phyloP scores from a whole-genome alignment of 1,140 invertebrate species.

The Arion vulgaris region DNA sequence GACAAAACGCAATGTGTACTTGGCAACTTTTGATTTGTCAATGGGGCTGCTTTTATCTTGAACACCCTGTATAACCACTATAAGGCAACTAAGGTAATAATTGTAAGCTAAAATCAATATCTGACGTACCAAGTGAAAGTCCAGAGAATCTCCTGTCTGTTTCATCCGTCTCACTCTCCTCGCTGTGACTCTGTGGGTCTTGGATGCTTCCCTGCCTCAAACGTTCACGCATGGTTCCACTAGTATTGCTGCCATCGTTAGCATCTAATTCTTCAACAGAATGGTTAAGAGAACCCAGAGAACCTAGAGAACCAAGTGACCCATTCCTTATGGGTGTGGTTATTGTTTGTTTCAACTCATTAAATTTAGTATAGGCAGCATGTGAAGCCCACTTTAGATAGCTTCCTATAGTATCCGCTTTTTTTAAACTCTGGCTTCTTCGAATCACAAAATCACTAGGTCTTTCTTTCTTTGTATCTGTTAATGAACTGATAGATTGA shows the following conservation, averaged over 20 bases:
- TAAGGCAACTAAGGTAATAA: no score
- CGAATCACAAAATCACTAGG: conserved; percentile 36
- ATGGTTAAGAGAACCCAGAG: conserved; percentile 46
- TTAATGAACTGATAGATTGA: conserved; percentile 35
- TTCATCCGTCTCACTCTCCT: conserved; percentile 39
- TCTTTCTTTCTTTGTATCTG: conserved; percentile 22
- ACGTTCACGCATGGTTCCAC: conserved; percentile 32
- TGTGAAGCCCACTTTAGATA: conserved; percentile 80
- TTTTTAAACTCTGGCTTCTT: conserved; percentile 45
- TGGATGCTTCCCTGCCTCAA: conserved; percentile 33
- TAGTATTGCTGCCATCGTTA: conserved; percentile 36
- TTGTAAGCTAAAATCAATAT: neutral
- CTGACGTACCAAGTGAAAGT: conserved; percentile 36
- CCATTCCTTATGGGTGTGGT: conserved; percentile 62
- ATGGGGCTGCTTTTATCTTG: no score
- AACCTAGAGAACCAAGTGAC: conserved; percentile 48
- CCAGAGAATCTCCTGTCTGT: conserved; percentile 39
- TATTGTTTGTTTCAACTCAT: conserved; percentile 93
- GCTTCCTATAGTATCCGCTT: conserved; percentile 63
- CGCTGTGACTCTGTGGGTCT: conserved; percentile 38
- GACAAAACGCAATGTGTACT: no score
- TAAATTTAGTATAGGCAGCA: conserved; percentile 85
- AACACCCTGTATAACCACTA: no score
- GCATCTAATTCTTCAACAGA: conserved; percentile 46
- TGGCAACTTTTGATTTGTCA: no score